Conservation (phyloP, 2,113 vertebrate species). For the Zosterops pallidus region DNA sequence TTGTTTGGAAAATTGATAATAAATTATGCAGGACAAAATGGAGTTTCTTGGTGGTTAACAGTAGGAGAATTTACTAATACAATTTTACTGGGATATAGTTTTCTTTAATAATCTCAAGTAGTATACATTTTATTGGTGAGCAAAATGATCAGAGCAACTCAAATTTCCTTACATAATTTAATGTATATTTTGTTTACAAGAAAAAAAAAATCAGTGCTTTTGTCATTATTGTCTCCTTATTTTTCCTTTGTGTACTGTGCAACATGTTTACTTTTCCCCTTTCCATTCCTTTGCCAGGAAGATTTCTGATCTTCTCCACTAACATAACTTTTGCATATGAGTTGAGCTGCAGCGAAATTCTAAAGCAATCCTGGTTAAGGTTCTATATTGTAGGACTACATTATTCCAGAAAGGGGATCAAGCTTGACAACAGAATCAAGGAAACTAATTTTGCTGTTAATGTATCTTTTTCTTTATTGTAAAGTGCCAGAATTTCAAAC, state of each 20-base stretch:
- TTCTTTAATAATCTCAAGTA: neutral
- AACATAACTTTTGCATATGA: neutral
- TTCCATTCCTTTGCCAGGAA: neutral
- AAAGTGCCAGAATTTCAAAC: neutral
- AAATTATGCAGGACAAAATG: neutral
- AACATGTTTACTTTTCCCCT: neutral
- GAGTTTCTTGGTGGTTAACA: neutral
- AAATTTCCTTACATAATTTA: neutral
- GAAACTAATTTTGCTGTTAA: neutral
- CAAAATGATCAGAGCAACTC: neutral
- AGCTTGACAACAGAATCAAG: neutral
- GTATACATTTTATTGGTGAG: neutral
- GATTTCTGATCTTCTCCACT: neutral
- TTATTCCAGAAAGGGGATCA: neutral
- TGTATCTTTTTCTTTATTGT: neutral
- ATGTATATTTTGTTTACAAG: neutral
- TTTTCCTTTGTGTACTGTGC: neutral
- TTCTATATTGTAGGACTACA: neutral
- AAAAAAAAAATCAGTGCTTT: neutral
- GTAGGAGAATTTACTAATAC: neutral
- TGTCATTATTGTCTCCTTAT: neutral
- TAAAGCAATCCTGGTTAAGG: neutral
- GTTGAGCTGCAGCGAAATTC: neutral
- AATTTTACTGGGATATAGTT: neutral
- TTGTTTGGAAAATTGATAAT: neutral